phyloP scores from a whole-genome alignment of 2,113 vertebrate genomes.

The Orthonyx spaldingii region DNA sequence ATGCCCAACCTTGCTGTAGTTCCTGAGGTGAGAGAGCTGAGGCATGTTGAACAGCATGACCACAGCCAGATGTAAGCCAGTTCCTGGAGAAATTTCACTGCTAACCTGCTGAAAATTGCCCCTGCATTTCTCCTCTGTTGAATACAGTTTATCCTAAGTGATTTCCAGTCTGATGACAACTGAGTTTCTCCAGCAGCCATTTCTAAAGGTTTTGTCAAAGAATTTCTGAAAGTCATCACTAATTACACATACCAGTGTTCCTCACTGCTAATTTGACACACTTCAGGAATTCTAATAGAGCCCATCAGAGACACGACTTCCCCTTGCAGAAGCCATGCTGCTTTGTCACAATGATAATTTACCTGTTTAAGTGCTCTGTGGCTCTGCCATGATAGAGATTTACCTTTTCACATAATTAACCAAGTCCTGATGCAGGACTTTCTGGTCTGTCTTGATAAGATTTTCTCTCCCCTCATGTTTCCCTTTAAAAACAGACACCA shows the following conservation, averaged over 20 bases:
- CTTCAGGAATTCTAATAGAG: slow-evolving; percentile 41
- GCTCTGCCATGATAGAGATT: neutral
- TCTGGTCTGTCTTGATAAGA: neutral
- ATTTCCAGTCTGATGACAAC: neutral
- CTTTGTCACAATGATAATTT: neutral
- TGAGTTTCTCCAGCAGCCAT: neutral
- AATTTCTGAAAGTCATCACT: slow-evolving; percentile 52
- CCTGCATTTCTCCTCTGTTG: neutral
- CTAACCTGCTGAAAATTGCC: neutral
- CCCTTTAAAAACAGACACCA: neutral
- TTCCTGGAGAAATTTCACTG: neutral
- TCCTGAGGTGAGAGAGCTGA: neutral
- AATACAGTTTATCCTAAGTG: neutral
- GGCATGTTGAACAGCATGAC: neutral
- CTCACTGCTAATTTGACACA: slow-evolving; percentile 29
- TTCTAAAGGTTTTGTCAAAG: slow-evolving; percentile 40
- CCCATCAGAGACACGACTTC: slow-evolving; percentile 12
- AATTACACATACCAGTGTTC: neutral
- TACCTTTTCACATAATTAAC: neutral
- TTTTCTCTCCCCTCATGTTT: neutral
- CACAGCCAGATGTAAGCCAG: neutral
- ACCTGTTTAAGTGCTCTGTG: slow-evolving; percentile 19
- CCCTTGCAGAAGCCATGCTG: slow-evolving; percentile 6
- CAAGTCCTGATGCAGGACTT: neutral
- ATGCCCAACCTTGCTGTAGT: neutral